Conservation (phyloP, 1,140 invertebrate species). For the Lordiphosa mommai region DNA sequence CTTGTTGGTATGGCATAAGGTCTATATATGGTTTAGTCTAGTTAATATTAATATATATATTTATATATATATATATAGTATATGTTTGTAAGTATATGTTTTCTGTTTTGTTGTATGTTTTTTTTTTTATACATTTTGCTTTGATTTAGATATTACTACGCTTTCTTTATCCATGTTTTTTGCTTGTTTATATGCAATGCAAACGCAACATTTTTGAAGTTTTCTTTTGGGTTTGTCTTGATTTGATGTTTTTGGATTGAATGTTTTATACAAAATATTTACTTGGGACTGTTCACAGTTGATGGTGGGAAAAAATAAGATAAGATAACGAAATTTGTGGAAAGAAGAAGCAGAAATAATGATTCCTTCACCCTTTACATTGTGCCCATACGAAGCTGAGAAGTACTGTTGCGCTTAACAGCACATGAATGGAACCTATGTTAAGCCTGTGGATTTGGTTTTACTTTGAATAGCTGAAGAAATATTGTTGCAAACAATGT, state of each 20-base stretch:
- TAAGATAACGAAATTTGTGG: no score
- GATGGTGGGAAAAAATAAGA: no score
- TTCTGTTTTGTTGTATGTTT: slow-evolving; percentile 17
- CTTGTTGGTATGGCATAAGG: neutral
- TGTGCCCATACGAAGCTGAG: no score
- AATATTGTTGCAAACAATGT: no score
- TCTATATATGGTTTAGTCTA: neutral
- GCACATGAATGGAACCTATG: no score
- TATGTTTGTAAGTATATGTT: slow-evolving; percentile 21
- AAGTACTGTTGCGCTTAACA: no score
- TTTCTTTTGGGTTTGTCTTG: slow-evolving; percentile 17
- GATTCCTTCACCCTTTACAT: no score
- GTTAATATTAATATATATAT: slow-evolving; percentile 7
- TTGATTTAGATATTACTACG: slow-evolving; percentile 77
- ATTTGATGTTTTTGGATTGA: slow-evolving; percentile 17
- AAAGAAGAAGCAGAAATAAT: no score
- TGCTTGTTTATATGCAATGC: slow-evolving; percentile 33
- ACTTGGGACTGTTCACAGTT: neutral
- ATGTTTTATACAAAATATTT: slow-evolving; percentile 47
- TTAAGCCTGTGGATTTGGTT: no score
- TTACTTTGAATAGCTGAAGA: no score
- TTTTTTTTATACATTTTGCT: slow-evolving; percentile 60
- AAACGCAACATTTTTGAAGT: slow-evolving; percentile 1
- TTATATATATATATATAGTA: slow-evolving; percentile 14
- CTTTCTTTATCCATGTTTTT: slow-evolving; percentile 45